phyloP scores from a whole-genome alignment of 2,113 vertebrate genomes.

The Bufo bufo region DNA sequence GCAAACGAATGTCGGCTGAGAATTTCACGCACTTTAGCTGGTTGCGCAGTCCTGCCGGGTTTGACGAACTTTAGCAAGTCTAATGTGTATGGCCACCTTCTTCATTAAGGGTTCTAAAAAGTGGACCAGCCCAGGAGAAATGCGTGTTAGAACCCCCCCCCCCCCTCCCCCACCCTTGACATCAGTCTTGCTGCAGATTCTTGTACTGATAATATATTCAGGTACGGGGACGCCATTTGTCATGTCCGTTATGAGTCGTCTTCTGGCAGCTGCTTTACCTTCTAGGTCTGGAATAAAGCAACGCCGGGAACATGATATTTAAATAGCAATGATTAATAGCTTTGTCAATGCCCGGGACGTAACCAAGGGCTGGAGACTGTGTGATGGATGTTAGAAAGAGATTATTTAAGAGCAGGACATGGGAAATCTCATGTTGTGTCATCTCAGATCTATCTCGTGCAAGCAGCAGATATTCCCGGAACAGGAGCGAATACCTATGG shows the following conservation, averaged over 20 bases:
- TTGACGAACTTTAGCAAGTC: too few relatives aligned
- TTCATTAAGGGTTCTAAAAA: not conserved
- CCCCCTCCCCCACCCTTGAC: not conserved
- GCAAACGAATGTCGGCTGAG: too few relatives aligned
- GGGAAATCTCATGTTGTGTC: slow-evolving; percentile 1
- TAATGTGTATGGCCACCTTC: too few relatives aligned
- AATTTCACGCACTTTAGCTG: too few relatives aligned
- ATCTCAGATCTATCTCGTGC: not conserved
- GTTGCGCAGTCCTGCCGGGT: too few relatives aligned
- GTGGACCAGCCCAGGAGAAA: not conserved
- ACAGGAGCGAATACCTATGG: not conserved
- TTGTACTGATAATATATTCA: slow-evolving; percentile 6
- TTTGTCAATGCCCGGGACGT: slow-evolving; percentile 8
- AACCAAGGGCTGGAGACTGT: not conserved
- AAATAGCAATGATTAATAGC: slow-evolving; percentile 21
- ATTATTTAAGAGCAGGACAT: slow-evolving; percentile 28
- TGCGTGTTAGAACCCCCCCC: not conserved
- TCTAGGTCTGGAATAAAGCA: slow-evolving; percentile 4
- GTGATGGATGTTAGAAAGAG: slow-evolving; percentile 21
- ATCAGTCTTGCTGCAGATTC: not conserved
- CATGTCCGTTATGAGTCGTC: slow-evolving; percentile 2
- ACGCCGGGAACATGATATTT: slow-evolving; percentile 9
- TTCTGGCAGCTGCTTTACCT: slow-evolving; percentile 15
- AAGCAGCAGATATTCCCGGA: not conserved
- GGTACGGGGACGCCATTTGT: not conserved